Evolutionary conservation across 2,888 invertebrate genomes (phyloP), one percentile per base, ranked within the genome.

Genomic region (Chrysolina oricalcia): DNA sequence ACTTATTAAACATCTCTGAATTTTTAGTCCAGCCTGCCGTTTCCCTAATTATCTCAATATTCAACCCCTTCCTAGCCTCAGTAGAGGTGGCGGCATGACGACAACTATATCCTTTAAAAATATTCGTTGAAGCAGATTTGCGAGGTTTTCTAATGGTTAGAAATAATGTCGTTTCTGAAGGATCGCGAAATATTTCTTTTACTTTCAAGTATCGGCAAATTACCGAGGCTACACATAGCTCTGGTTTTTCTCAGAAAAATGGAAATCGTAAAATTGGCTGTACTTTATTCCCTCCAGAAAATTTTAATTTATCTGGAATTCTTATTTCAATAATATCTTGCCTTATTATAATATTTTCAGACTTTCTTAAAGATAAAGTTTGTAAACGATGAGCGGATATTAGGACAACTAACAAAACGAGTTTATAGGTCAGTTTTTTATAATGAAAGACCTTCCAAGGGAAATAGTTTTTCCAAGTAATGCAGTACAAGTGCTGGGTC

Each of bases 231-330:
- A 67, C 67, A 67, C 67, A 67, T 35, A 67, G 48, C 48, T 48
- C 35, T 13, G 67, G 46, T 43, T 67, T 67, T 0, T 67, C 70
- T 46, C 15, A 63, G 41, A 64, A 70, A 70, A 70, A 74, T 2
- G 65, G 63, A 23, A 74, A 74, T 41, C 17, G 27, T 15, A 74
- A 56, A 21, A 65, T 23, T 46, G 74, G 70, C 27, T 74, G 74
- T 41, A 53, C 27, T 23, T 35, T 70, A 74, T 74, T 46, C 19
- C 64, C 50, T 23, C 40, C 76, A 6, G 76, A 78, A 17, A 73
- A 78, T 65, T 78, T 78, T n/a, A 78, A 68, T 64, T 23, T 66
- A 62, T 77, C 76, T 19, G 74, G 35, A 53, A 78, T 77, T 43
- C 19, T 48, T 13, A 78, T 78, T 64, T 68, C 56, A 6, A 48